Conservation (phyloP, 2,797 vertebrate genomes). For the Poliocrania exsul region DNA sequence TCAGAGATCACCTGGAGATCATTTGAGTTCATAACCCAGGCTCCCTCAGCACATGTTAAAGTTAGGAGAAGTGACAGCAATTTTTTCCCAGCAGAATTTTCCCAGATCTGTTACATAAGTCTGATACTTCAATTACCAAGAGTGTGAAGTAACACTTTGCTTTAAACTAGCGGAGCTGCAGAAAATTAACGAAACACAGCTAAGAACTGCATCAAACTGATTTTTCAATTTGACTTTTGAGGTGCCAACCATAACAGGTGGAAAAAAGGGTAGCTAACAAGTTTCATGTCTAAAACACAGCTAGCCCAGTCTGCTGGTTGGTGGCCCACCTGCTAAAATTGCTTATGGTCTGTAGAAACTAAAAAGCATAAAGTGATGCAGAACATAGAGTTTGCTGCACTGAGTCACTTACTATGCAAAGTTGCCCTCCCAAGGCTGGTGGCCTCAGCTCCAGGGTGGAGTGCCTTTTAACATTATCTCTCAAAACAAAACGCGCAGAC, state of each 20-base stretch:
- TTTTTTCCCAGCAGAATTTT: slow-evolving; percentile 36
- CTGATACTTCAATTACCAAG: not conserved
- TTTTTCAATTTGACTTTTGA: slow-evolving; percentile 22
- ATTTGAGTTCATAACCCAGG: not conserved
- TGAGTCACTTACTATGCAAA: not conserved
- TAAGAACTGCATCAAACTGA: slow-evolving; percentile 14
- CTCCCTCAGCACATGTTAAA: not conserved
- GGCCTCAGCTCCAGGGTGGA: not conserved
- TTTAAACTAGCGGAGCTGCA: not conserved
- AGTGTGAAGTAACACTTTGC: not conserved
- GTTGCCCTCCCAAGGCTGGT: not conserved
- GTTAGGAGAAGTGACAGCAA: not conserved
- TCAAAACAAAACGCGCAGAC: not conserved
- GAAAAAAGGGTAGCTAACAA: not conserved
- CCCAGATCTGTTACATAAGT: not conserved
- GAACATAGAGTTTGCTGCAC: not conserved
- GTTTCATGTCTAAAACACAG: not conserved
- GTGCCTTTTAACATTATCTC: not conserved
- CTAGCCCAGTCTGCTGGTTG: not conserved
- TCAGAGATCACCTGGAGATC: not conserved
- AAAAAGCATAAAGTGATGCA: not conserved
- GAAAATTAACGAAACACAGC: not conserved
- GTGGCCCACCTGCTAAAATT: not conserved
- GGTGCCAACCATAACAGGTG: not conserved
- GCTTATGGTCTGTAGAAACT: not conserved